Evolutionary conservation across 2,888 invertebrate genomes (phyloP), one percentile per base, ranked within the genome.

Genomic region (Limnephilus marmoratus): DNA sequence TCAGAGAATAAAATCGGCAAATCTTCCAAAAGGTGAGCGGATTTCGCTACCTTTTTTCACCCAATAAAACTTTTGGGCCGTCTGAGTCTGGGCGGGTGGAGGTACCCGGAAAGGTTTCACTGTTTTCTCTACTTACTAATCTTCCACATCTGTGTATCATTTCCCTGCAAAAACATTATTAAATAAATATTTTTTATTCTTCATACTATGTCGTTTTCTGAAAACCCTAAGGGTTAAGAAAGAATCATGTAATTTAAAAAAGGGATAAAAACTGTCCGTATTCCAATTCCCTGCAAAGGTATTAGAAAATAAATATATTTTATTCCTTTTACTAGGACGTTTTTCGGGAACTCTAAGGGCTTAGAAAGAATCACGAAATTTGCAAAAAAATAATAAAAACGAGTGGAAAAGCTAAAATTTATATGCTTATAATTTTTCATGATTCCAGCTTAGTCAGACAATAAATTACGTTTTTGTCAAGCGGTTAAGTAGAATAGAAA

Each of bases 11-110:
- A 86, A 86, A 86, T 37, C 41, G 86, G 86, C 86, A 86, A 86
- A 86, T 86, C 45, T 86, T 86, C n/a, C 86, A 86, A 45, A 86
- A 86, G 86, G 86, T 86, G 86, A 86, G 41, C 86, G 86, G 86
- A 86, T 86, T 86, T 86, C 45, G 86, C 86, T 86, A 86, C 86
- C 86, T 86, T 86, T 86, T 86, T 86, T 86, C 86, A 86, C 86
- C 45, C 49, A 86, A 86, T 86, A 86, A 86, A 86, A 86, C 86
- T 86, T 86, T 86, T 86, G 86, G 34, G n/a, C 86, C 45, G 49
- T 86, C 86, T 86, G 24, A 3, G 41, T 12, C 86, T 86, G 86
- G 86, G 45, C n/a, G n/a, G 83, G 83, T 18, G 45, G 37, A 45
- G 41, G 45, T 15, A n/a, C 45, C 15, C 3, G 31, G 49, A 41